Evolutionary conservation across 2,888 invertebrate genomes (phyloP).

Genomic region (Zhengitettix transpicula): DNA sequence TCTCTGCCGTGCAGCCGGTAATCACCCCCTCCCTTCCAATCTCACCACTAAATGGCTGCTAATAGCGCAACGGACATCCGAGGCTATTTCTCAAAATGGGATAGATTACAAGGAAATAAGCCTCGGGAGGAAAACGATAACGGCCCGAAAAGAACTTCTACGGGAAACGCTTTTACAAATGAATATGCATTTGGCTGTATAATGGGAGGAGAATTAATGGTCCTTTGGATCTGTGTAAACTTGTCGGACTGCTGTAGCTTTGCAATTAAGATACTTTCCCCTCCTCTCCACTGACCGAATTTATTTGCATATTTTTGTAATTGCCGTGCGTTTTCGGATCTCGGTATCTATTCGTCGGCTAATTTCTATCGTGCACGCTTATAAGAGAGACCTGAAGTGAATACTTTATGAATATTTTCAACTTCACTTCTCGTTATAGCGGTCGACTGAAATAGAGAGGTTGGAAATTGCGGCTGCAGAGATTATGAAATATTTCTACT

Average conservation of each 20-base stretch:
- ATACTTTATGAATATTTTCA: too few relatives aligned
- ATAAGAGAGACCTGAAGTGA: too few relatives aligned
- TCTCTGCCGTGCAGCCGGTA: too few relatives aligned
- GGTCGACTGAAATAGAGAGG: too few relatives aligned
- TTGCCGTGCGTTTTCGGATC: too few relatives aligned
- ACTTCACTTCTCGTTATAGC: too few relatives aligned
- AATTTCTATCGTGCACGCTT: too few relatives aligned
- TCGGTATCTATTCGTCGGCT: too few relatives aligned
- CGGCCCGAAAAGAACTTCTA: not conserved
- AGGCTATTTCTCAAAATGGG: not conserved
- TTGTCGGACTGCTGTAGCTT: not conserved
- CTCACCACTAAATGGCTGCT: not conserved
- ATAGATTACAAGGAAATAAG: slow-evolving; percentile 1
- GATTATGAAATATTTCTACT: too few relatives aligned
- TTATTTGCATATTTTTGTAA: too few relatives aligned
- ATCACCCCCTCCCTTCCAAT: too few relatives aligned
- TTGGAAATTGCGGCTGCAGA: too few relatives aligned
- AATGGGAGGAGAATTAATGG: not conserved
- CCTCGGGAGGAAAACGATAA: not conserved
- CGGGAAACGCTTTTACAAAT: not conserved
- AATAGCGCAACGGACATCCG: slow-evolving; percentile 1
- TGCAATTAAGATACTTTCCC: not conserved
- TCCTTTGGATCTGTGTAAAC: not conserved
- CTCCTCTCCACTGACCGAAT: not conserved
- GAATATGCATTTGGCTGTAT: not conserved